These are phyloP conservation scores for Drosophila merina DNA, from an alignment of 2,888 invertebrate species.

Conservation along the genomic window DNA sequence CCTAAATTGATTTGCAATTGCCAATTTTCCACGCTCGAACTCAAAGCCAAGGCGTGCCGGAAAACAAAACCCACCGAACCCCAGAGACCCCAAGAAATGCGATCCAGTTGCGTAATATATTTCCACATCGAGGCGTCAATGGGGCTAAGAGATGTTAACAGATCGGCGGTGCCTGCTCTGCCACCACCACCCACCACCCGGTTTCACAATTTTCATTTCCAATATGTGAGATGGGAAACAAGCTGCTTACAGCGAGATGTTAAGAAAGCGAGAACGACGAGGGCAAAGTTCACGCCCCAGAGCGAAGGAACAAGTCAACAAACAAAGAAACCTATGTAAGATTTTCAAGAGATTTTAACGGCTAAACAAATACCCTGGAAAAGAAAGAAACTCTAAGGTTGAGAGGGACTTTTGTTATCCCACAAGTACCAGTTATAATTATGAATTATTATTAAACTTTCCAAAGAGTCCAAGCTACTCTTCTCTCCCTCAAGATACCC, in stretches of 20 bases:
- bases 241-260: slow-evolving; percentile 31
- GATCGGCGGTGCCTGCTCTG: slow-evolving; percentile 10
- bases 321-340: slow-evolving; percentile 37
- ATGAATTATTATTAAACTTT: not conserved
- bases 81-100: not conserved
- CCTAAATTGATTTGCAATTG: slow-evolving; percentile 76
- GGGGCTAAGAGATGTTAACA: slow-evolving; percentile 48
- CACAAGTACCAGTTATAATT: not conserved
- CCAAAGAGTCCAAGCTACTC: not conserved
- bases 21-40: slow-evolving; percentile 28
- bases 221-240: slow-evolving; percentile 30
- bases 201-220: slow-evolving; percentile 37
- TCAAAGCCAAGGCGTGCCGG: slow-evolving; percentile 22
- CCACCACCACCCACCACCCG: slow-evolving; percentile 7
- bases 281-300: slow-evolving; percentile 62
- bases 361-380: not conserved
- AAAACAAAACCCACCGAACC: slow-evolving; percentile 11
- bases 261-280: slow-evolving; percentile 3
- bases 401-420: not conserved
- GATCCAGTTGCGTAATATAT: slow-evolving; percentile 50
- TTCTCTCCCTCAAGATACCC: slow-evolving; percentile 8
- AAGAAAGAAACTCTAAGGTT: not conserved
- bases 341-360: not conserved
- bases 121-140: slow-evolving; percentile 50
- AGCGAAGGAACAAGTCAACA: slow-evolving; percentile 36